Percentiles rank a stretch among this genome's conserved stretches.
These are phyloP conservation scores for Melanotaenia duboulayi DNA, from an alignment of 2,113 vertebrate species.

Conservation along the genomic window DNA sequence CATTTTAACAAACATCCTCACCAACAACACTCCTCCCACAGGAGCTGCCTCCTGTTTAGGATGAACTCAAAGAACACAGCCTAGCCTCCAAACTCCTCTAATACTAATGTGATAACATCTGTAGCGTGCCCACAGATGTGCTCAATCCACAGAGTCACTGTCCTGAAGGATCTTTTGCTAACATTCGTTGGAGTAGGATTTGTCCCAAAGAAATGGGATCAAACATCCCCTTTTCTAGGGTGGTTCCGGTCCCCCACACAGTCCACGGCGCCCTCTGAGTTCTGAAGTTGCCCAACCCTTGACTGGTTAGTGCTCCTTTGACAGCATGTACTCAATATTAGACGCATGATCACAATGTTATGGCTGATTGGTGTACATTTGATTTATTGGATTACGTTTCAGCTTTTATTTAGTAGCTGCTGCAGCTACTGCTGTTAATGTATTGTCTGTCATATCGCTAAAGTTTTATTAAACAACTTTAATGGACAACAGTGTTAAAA, in stretches of 20 bases:
- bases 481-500: constrained; percentile 8
- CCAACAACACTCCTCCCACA: neutral
- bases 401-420: constrained; percentile 15
- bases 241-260: neutral
- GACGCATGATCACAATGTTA: neutral
- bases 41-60: too few relatives aligned
- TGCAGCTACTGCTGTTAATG: neutral
- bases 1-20: too few relatives aligned
- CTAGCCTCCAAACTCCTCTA: too few relatives aligned
- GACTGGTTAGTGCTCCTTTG: too few relatives aligned
- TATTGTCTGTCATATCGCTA: neutral
- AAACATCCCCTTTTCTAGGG: too few relatives aligned
- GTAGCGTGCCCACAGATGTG: too few relatives aligned
- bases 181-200: too few relatives aligned
- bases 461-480: neutral
- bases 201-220: too few relatives aligned
- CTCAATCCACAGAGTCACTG: neutral
- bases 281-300: too few relatives aligned
- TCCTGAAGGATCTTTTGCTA: neutral
- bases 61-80: too few relatives aligned
- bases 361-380: neutral
- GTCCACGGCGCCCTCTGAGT: neutral
- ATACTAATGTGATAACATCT: too few relatives aligned
- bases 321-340: too few relatives aligned
- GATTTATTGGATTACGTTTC: neutral